Base-by-base conservation (phyloP, 2,888 invertebrate species). In the Ormyrus pomaceus region DNA sequence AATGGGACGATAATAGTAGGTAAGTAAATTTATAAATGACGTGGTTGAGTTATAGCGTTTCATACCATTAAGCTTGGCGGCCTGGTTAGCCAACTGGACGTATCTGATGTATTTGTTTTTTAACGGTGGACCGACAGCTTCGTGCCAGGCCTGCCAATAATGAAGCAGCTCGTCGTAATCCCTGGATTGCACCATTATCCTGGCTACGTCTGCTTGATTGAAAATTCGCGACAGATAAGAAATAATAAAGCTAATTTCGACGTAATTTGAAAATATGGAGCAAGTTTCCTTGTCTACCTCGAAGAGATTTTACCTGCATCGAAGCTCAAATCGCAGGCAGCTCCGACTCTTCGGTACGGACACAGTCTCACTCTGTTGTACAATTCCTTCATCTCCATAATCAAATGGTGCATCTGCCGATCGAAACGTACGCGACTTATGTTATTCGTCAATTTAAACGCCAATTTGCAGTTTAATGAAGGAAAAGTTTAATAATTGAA, bases 91-190 rank as follows among this genome's bases (percentile, higher is more conserved):
- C 50, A 97, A 89, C 83, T 95, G 93, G 0, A 96, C 94, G 85
- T 96, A 97, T 92, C 95, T 92, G 92, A 95, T 94, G 87, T 95
- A 97, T 82, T 94, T 92, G 79, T 94, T 94, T 88, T 94, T 94
- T 89, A 97, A 92, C 46, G 94, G 94, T 0, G 95, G 95, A 0
- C 97, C 97, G 0, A 95, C 94, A 78, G 94, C 94, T 80, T 97
- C 95, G 82, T 97, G 92, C 94, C 96, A 97, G 76, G 94, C 94
- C 85, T 92, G 93, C 97, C 97, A 97, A 0, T 95, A 94, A 84
- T 96, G 94, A 19, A 94, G 86, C 65, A 97, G 90, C 86, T 96
- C 95, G 45, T 94, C 94, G 83, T 95, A 95, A 84, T 96, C 94
- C 82, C 94, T 92, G 0, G 95, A 95, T 87, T 94, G 93, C 0